These are phyloP conservation scores for Erynnis tages DNA, from an alignment of 2,888 invertebrate species.

Conservation along the genomic window DNA sequence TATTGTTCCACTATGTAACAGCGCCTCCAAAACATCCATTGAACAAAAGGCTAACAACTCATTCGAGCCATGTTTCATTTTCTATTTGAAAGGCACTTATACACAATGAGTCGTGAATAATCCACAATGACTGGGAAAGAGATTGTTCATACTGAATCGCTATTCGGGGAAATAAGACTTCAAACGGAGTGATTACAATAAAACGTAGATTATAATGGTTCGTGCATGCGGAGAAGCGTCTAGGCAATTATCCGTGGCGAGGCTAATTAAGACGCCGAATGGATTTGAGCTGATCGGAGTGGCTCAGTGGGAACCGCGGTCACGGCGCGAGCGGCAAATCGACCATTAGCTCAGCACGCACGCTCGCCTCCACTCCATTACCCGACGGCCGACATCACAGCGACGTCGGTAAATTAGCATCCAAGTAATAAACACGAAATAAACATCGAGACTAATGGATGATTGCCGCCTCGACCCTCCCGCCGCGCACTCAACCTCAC, in stretches of 20 bases:
- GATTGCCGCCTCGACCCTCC: constrained; percentile 48
- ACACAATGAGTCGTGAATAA: constrained; percentile 72
- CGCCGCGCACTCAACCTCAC: constrained; percentile 29
- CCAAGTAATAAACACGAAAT: constrained; percentile 67
- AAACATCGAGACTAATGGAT: constrained; percentile 75
- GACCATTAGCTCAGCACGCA: constrained; percentile 42
- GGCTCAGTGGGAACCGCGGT: constrained; percentile 40
- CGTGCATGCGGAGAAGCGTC: constrained; percentile 49
- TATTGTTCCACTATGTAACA: constrained; percentile 48
- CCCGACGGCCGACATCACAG: constrained; percentile 49
- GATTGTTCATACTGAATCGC: constrained; percentile 53
- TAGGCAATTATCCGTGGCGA: constrained; percentile 48
- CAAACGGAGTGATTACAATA: constrained; percentile 51
- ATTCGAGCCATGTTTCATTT: constrained; percentile 64
- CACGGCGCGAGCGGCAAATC: constrained; percentile 40
- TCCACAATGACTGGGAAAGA: constrained; percentile 63
- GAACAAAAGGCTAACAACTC: constrained; percentile 59
- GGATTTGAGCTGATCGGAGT: constrained; percentile 46
- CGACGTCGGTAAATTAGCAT: constrained; percentile 59
- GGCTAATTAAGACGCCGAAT: constrained; percentile 55
- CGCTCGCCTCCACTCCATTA: constrained; percentile 47
- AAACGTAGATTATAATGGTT: constrained; percentile 56
- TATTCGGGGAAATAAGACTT: constrained; percentile 55
- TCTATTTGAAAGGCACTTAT: constrained; percentile 60
- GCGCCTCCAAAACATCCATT: constrained; percentile 59